Conservation (phyloP, 2,113 vertebrate species). For the Carassius gibelio region DNA sequence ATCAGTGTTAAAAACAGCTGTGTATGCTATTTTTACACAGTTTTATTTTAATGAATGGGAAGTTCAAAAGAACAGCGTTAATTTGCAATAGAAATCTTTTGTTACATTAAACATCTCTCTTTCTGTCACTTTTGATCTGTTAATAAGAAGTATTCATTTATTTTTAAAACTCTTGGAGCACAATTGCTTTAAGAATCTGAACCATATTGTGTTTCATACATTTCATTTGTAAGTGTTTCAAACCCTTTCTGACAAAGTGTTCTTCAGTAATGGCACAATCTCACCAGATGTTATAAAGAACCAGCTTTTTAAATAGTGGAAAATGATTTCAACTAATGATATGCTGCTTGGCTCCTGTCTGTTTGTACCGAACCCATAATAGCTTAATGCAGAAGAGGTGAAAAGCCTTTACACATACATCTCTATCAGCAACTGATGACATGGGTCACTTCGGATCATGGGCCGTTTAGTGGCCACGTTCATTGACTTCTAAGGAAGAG, state of each 20-base stretch:
- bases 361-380: conserved; percentile 2
- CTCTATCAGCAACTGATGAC: neutral
- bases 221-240: neutral
- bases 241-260: neutral
- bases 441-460: neutral
- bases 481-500: conserved; percentile 43
- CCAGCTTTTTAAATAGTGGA: neutral
- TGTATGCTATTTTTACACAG: no score
- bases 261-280: neutral
- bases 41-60: no score
- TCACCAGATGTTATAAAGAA: neutral
- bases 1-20: no score
- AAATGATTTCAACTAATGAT: neutral
- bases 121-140: no score
- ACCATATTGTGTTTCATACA: neutral
- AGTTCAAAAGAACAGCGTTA: no score
- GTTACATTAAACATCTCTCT: no score
- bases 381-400: conserved; percentile 3
- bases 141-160: no score
- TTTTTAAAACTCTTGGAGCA: no score
- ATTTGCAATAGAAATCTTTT: no score
- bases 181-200: no score
- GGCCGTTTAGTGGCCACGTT: conserved; percentile 25
- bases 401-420: conserved; percentile 1
- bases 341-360: neutral